Percentiles rank a stretch among this genome's conserved stretches.
phyloP scores from a whole-genome alignment of 2,113 vertebrate genomes.

The Mirounga angustirostris region DNA sequence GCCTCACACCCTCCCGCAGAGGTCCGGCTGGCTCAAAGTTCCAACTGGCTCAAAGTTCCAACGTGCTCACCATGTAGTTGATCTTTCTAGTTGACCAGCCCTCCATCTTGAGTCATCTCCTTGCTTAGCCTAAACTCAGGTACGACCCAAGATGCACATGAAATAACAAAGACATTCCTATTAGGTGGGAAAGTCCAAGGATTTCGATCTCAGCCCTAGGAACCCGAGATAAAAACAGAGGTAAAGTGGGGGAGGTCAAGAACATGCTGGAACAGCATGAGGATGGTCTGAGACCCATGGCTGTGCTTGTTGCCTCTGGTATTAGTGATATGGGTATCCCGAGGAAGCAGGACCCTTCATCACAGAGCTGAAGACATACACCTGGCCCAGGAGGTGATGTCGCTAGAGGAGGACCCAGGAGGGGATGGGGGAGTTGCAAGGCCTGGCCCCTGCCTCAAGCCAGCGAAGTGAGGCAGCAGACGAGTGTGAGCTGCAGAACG shows the following conservation, averaged over 20 bases:
- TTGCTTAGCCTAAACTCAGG: neutral
- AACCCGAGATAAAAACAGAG: neutral
- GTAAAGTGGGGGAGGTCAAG: neutral
- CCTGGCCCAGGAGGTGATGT: neutral
- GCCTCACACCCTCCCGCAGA: neutral
- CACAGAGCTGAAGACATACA: neutral
- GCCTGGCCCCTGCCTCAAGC: neutral
- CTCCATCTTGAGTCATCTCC: too few species aligned
- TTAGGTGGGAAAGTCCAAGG: neutral
- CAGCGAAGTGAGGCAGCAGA: neutral
- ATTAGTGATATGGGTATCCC: neutral
- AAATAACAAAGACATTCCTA: neutral
- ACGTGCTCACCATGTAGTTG: neutral
- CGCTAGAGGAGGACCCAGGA: neutral
- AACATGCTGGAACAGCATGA: neutral
- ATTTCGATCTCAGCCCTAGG: neutral
- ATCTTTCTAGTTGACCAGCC: neutral
- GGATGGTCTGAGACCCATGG: neutral
- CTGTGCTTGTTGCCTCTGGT: neutral
- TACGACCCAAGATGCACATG: neutral
- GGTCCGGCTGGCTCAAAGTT: neutral
- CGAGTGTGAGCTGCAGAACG: accelerated
- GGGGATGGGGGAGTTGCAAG: neutral
- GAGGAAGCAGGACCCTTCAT: neutral
- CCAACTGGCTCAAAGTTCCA: neutral